These are phyloP conservation scores for Latrodectus geometricus DNA, from an alignment of 1,140 invertebrate genomes.

Conservation along the genomic window DNA sequence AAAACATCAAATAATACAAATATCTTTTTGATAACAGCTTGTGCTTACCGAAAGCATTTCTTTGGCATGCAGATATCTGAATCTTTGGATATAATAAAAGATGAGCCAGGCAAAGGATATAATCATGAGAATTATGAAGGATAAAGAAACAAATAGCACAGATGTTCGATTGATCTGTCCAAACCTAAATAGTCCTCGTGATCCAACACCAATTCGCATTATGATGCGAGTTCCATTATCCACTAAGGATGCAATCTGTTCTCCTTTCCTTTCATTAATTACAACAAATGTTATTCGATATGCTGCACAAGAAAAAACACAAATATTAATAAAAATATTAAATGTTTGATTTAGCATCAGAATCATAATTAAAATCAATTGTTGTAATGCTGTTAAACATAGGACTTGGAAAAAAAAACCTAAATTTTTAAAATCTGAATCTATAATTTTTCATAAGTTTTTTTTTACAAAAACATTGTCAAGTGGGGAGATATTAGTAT, in stretches of 20 bases:
- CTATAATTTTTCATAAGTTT: no score
- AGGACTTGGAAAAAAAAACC: no score
- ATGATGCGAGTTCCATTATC: slow-evolving; percentile 77
- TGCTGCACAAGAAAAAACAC: slow-evolving; percentile 65
- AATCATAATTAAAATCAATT: no score
- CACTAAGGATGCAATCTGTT: slow-evolving; percentile 77
- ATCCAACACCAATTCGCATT: slow-evolving; percentile 77
- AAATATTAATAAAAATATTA: slow-evolving; percentile 6
- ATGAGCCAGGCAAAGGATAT: slow-evolving; percentile 93
- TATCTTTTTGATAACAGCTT: no score
- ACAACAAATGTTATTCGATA: slow-evolving; percentile 50
- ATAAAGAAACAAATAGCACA: slow-evolving; percentile 92
- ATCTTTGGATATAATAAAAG: slow-evolving; percentile 94
- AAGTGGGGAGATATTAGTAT: no score
- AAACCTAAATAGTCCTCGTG: slow-evolving; percentile 73
- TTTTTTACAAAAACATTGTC: no score
- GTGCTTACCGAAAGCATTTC: slow-evolving; percentile 80
- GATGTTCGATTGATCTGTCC: slow-evolving; percentile 82
- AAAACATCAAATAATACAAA: no score
- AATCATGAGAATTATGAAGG: slow-evolving; percentile 93
- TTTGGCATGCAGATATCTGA: slow-evolving; percentile 92
- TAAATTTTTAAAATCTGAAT: no score
- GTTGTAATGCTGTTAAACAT: no score
- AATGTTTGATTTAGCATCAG: background rate
- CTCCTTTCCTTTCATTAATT: slow-evolving; percentile 73